Evolutionary conservation across 2,888 invertebrate species (phyloP).

Genomic region (Gymnocheta viridis): DNA sequence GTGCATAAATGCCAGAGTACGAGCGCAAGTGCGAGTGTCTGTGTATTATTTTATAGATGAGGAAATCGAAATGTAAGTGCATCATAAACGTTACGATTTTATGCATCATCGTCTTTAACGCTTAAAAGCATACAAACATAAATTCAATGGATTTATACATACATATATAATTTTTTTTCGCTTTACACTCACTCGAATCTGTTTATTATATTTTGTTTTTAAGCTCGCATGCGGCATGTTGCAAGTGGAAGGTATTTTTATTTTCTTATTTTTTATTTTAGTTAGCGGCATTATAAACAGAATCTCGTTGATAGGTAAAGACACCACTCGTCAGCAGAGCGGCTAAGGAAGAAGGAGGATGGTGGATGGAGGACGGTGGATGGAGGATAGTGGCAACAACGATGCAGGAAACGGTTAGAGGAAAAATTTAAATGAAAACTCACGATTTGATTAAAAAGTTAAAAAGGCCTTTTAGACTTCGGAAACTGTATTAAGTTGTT

Average conservation of each 20-base stretch:
- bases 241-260: conserved; percentile 38
- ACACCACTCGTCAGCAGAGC: conserved; percentile 38
- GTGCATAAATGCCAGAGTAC: neutral
- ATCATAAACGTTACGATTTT: conserved; percentile 68
- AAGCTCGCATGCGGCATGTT: conserved; percentile 42
- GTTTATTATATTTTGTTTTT: conserved; percentile 21
- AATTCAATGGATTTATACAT: conserved; percentile 65
- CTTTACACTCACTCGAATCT: conserved; percentile 41
- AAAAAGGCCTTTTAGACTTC: conserved; percentile 39
- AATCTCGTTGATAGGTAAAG: conserved; percentile 66
- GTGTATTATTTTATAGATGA: conserved; percentile 17
- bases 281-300: conserved; percentile 63
- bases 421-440: conserved; percentile 51
- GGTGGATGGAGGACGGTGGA: neutral
- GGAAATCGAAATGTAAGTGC: conserved; percentile 61
- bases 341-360: neutral
- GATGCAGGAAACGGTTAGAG: conserved; percentile 5
- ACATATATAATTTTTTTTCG: conserved; percentile 10
- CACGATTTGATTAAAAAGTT: conserved; percentile 62
- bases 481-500: conserved; percentile 66
- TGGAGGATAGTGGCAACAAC: neutral
- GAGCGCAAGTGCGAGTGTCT: neutral
- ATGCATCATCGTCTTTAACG: conserved; percentile 49
- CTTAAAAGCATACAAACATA: conserved; percentile 67
- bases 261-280: conserved; percentile 3